Base-by-base conservation (phyloP, 2,797 vertebrate species). In the Enteromius thamalakanensis region DNA sequence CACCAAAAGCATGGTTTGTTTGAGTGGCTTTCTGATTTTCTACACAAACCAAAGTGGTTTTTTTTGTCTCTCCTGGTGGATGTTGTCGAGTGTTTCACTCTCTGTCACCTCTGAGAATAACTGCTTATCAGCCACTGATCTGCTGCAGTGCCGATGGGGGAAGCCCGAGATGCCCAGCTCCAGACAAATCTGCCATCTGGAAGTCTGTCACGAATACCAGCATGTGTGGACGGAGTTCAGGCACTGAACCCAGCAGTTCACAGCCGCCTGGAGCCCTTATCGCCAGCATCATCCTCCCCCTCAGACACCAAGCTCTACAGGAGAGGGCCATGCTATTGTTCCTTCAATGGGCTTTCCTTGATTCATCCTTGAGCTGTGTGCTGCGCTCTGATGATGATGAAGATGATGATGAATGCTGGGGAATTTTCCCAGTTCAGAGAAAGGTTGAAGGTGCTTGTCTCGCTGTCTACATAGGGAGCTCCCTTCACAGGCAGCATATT, bases 151-250 rank as follows among this genome's bases (percentile, higher is more conserved):
- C 15, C n/a, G 71, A 23, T 53, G 45, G 86, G 81, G 86, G 86
- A 89, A 89, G 79, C 83, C 88, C 62, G 45, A 78, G 80, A 84
- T 84, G 85, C 87, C 84, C 80, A 80, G 55, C 69, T 51, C 84
- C 84, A 82, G 84, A 76, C 74, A 51, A 69, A 81, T 86, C 84
- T 86, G 82, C 86, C 82, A 87, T 83, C 62, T 67, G 70, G 79
- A 84, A 72, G 77, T 71, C 78, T 86, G 87, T 89, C 88, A 89
- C 88, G 88, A 89, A 89, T 87, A 89, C 88, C 88, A 87, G 88
- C 88, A 89, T 89, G 79, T 26, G 34, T 76, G 82, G 77, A 87
- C 69, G 65, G 42, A 84, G 84, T 80, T 55, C 76, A 82, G 83
- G 85, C 86, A 79, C 81, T 89, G 88, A 87, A 87, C 88, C 86